These are phyloP conservation scores for Pyrocephalus nanus DNA, from an alignment of 2,797 vertebrate genomes.

Conservation along the genomic window DNA sequence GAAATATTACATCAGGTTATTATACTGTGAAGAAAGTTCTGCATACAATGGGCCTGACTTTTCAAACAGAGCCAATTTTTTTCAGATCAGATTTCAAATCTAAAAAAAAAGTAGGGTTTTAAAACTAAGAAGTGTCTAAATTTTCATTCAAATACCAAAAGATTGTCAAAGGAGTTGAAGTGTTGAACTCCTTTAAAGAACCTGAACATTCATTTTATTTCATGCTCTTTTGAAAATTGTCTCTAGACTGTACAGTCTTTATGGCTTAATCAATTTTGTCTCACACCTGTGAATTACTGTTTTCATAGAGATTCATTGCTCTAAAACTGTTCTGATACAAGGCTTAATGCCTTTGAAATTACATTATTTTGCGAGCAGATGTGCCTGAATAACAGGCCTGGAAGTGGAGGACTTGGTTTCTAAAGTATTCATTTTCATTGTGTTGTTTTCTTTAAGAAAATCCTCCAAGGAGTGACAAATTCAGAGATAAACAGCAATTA, in stretches of 20 bases:
- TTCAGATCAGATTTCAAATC: background rate
- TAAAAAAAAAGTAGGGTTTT: background rate
- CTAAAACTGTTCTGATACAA: slow-evolving; percentile 10
- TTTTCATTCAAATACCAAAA: background rate
- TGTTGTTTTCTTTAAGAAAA: slow-evolving; percentile 30
- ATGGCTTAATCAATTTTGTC: background rate
- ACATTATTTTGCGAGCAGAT: background rate
- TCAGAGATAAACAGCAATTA: slow-evolving; percentile 56
- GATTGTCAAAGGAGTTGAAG: background rate
- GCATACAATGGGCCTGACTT: background rate
- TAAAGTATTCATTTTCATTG: background rate
- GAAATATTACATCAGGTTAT: background rate
- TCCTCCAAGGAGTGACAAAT: slow-evolving; percentile 27
- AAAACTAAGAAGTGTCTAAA: background rate
- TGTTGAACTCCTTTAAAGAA: background rate
- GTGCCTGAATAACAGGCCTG: background rate
- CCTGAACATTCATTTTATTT: background rate
- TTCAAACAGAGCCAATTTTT: background rate
- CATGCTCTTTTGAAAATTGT: background rate
- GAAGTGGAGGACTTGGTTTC: background rate
- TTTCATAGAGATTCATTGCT: background rate
- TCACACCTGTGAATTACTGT: background rate
- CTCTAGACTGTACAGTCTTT: background rate
- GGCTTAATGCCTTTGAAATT: slow-evolving; percentile 22
- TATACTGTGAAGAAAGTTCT: background rate